Percentiles rank a stretch among this genome's conserved stretches.
These are phyloP conservation scores for Morpho helenor DNA, from an alignment of 2,888 invertebrate genomes.

Conservation along the genomic window DNA sequence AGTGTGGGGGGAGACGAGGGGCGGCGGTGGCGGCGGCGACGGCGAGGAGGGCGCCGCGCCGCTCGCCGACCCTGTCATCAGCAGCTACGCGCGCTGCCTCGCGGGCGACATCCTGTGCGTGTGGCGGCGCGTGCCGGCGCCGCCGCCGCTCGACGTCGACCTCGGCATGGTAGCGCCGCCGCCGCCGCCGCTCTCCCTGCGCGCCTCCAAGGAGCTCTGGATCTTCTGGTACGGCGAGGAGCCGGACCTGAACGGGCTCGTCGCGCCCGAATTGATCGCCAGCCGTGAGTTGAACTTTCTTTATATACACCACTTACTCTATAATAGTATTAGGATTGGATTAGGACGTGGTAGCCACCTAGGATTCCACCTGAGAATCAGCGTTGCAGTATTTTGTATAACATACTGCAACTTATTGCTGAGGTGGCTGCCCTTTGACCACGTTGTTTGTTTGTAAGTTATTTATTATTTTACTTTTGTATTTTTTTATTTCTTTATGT, in stretches of 20 bases:
- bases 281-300: conserved; percentile 83
- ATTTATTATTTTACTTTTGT: no score
- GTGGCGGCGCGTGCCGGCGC: conserved; percentile 92
- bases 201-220: conserved; percentile 98
- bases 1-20: conserved; percentile 86
- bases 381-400: no score
- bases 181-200: conserved; percentile 88
- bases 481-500: no score
- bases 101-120: conserved; percentile 98
- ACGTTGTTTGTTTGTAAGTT: no score
- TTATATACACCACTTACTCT: conserved; percentile 20
- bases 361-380: no score
- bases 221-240: conserved; percentile 99
- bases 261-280: conserved; percentile 90
- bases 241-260: conserved; percentile 91
- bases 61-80: conserved; percentile 93
- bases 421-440: no score
- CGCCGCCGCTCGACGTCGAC: conserved; percentile 68
- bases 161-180: conserved; percentile 80
- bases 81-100: conserved; percentile 94
- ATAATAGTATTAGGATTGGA: no score
- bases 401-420: no score
- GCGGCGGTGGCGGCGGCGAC: conserved; percentile 63
- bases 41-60: conserved; percentile 81
- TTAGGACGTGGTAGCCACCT: no score